Percentiles rank a stretch among this genome's conserved stretches.
phyloP scores from a whole-genome alignment of 2,888 invertebrate species.

The Lasioglossum vierecki region DNA sequence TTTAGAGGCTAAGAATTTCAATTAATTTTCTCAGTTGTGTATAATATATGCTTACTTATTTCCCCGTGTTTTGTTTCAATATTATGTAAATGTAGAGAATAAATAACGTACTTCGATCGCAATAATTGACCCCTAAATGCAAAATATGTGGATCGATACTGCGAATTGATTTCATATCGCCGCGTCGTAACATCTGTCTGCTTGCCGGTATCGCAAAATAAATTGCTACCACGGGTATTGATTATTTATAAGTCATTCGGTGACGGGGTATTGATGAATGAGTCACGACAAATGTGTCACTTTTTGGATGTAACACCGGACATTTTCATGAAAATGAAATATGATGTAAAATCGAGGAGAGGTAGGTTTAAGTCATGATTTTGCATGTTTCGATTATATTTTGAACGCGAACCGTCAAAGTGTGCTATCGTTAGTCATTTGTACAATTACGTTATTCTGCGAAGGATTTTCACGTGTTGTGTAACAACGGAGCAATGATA shows the following conservation, averaged over 20 bases:
- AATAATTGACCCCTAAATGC: background rate
- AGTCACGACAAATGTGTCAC: background rate
- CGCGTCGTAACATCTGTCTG: background rate
- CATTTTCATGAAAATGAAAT: background rate
- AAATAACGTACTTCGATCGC: background rate
- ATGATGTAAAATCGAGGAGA: background rate
- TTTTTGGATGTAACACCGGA: background rate
- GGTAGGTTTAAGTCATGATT: background rate
- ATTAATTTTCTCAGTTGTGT: background rate
- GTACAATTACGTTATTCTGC: background rate
- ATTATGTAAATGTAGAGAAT: background rate
- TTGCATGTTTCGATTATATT: background rate
- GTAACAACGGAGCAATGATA: background rate
- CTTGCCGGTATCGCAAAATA: background rate
- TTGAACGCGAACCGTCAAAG: background rate
- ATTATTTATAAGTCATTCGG: constrained; percentile 41
- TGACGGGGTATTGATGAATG: constrained; percentile 32
- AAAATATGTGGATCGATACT: background rate
- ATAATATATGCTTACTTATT: background rate
- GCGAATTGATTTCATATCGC: background rate
- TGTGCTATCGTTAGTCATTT: background rate
- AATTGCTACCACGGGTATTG: constrained; percentile 42
- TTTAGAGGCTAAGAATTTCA: background rate
- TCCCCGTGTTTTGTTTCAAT: background rate
- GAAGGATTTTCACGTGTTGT: background rate